Evolutionary conservation across 2,113 vertebrate genomes (phyloP).

Genomic region (Calyptomena viridis): DNA sequence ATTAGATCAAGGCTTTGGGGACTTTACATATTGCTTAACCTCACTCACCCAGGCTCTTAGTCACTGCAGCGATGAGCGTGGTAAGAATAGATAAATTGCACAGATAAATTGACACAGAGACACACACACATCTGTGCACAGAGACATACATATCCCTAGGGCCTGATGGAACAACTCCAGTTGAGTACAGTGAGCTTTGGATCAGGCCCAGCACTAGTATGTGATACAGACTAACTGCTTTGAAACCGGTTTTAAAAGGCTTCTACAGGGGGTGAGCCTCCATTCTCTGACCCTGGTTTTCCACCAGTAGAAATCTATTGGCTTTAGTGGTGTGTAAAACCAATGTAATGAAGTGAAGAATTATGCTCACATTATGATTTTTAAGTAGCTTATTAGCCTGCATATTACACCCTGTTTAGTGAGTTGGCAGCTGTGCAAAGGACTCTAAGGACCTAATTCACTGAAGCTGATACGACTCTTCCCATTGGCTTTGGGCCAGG

Average conservation of each 20-base stretch:
- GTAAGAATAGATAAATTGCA: constrained; percentile 32
- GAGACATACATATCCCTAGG: constrained; percentile 30
- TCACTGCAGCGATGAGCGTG: neutral
- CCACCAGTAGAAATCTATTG: neutral
- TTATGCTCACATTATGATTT: constrained; percentile 16
- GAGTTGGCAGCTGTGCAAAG: constrained; percentile 42
- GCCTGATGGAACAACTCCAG: constrained; percentile 43
- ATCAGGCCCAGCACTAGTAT: neutral
- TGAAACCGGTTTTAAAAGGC: neutral
- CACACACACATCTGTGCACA: neutral
- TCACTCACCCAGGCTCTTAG: constrained; percentile 31
- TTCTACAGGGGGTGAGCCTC: neutral
- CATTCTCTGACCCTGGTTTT: neutral
- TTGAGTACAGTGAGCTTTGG: constrained; percentile 14
- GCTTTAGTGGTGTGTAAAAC: neutral
- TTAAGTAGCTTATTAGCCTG: constrained; percentile 37
- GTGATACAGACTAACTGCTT: neutral
- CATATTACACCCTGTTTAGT: constrained; percentile 30
- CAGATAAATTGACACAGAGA: constrained; percentile 25
- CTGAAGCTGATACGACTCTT: constrained; percentile 13
- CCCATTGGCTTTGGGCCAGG: neutral
- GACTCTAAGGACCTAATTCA: neutral
- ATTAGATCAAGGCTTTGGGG: constrained; percentile 53
- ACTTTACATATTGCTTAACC: constrained; percentile 54
- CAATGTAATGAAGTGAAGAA: neutral